These are phyloP conservation scores for Paracentrotus lividus DNA, from an alignment of 53 echinoderm and acorn worm species.

Conservation along the genomic window DNA sequence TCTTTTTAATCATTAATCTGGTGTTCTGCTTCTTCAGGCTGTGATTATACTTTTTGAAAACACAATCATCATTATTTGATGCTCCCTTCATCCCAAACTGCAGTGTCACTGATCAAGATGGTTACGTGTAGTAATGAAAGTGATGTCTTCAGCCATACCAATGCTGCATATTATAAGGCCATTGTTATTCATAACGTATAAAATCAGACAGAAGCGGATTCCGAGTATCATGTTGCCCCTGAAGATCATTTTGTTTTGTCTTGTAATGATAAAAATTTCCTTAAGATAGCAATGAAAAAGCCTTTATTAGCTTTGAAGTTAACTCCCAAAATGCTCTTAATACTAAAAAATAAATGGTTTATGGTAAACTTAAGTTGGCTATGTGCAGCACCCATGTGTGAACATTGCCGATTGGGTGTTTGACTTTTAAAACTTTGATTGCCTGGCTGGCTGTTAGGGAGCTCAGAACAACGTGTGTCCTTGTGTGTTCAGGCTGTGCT, in stretches of 20 bases:
- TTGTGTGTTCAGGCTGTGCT: neutral
- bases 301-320: too few species aligned
- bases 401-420: neutral
- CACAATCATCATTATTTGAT: conserved; percentile 14
- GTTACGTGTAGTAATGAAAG: neutral
- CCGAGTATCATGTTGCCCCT: neutral
- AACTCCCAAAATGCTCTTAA: too few species aligned
- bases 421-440: neutral
- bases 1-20: conserved; percentile 10
- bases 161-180: neutral
- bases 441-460: conserved; percentile 5
- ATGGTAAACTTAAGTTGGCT: neutral
- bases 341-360: too few species aligned
- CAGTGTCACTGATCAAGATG: neutral
- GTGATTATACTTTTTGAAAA: neutral
- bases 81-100: neutral
- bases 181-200: neutral
- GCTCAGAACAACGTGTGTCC: conserved; percentile 28
- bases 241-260: neutral
- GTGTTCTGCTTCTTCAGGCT: conserved; percentile 33
- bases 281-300: too few species aligned
- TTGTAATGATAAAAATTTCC: neutral
- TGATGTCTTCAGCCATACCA: neutral
- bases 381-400: neutral
- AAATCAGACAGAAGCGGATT: neutral